Conservation (phyloP, 2,113 vertebrate species). For the Petaurus breviceps region DNA sequence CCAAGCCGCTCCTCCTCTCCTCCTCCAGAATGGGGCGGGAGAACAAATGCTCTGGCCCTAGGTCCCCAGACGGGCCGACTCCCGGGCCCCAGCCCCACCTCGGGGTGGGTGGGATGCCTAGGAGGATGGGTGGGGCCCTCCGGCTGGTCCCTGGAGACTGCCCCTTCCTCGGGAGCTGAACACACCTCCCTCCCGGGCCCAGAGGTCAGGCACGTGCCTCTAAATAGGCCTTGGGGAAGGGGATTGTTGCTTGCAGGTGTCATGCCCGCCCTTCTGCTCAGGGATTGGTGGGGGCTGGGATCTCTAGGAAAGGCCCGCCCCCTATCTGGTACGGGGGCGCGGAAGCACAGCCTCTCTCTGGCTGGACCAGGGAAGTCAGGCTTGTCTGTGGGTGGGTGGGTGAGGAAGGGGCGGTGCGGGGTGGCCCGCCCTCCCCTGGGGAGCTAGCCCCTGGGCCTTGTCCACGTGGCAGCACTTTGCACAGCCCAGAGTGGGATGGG, state of each 20-base stretch:
- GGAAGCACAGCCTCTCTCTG: not conserved
- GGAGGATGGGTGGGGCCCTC: too few species aligned
- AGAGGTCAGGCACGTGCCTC: not conserved
- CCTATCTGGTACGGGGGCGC: constrained; percentile 58
- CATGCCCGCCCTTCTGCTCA: constrained; percentile 39
- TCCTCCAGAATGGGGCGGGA: not conserved
- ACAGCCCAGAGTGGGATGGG: constrained; percentile 42
- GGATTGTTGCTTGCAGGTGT: too few species aligned
- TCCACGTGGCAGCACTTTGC: constrained; percentile 53
- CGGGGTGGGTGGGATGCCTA: not conserved
- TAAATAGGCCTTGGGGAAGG: not conserved
- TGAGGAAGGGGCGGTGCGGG: not conserved
- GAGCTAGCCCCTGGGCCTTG: not conserved
- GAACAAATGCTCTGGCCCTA: not conserved
- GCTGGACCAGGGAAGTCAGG: not conserved
- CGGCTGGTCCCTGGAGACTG: not conserved
- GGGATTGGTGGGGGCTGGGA: constrained; percentile 49
- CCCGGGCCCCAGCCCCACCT: not conserved
- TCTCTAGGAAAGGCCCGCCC: constrained; percentile 55
- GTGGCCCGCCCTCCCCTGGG: not conserved
- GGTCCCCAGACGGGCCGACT: accelerated
- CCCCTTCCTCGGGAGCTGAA: constrained; percentile 1
- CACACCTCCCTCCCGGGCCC: not conserved
- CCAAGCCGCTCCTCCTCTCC: not conserved
- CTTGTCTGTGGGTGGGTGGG: not conserved